Evolutionary conservation across 1,140 invertebrate species (phyloP).

Genomic region (Aphelenchoides avenae): DNA sequence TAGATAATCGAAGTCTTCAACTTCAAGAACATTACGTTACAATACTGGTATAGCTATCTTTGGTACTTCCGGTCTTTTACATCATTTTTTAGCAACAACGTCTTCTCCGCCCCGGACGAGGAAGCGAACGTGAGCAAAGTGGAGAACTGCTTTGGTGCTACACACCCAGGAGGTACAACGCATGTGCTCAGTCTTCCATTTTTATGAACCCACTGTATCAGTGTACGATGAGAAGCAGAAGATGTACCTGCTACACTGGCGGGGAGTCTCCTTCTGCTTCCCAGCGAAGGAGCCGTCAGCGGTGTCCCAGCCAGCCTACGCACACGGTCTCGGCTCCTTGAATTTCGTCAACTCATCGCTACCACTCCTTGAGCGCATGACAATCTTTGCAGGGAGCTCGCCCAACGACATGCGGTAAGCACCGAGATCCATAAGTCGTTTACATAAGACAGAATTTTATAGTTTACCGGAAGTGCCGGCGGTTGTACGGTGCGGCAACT

Average conservation of each 20-base stretch:
- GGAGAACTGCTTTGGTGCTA: conserved; percentile 55
- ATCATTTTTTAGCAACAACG: conserved; percentile 38
- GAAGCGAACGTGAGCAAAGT: conserved; percentile 47
- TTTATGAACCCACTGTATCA: conserved; percentile 27
- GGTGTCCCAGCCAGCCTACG: conserved; percentile 49
- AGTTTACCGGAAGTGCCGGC: conserved; percentile 48
- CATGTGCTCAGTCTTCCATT: conserved; percentile 1
- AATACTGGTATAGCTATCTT: conserved; percentile 31
- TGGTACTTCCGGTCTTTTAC: neutral
- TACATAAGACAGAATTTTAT: conserved; percentile 8
- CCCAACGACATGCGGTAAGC: conserved; percentile 40
- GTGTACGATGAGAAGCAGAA: conserved; percentile 57
- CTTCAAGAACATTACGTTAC: conserved; percentile 49
- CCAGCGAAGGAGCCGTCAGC: conserved; percentile 49
- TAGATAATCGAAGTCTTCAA: conserved; percentile 57
- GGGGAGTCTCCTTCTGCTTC: conserved; percentile 55
- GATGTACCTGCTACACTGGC: conserved; percentile 54
- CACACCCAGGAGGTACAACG: conserved; percentile 50
- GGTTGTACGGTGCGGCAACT: conserved; percentile 45
- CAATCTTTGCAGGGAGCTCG: conserved; percentile 46
- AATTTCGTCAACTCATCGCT: conserved; percentile 45
- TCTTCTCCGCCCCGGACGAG: conserved; percentile 48
- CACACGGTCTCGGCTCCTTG: conserved; percentile 49
- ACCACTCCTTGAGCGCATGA: conserved; percentile 51
- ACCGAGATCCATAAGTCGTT: neutral